Evolutionary conservation across 2,113 vertebrate species (phyloP).

Genomic region (Chaenogobius annularis): DNA sequence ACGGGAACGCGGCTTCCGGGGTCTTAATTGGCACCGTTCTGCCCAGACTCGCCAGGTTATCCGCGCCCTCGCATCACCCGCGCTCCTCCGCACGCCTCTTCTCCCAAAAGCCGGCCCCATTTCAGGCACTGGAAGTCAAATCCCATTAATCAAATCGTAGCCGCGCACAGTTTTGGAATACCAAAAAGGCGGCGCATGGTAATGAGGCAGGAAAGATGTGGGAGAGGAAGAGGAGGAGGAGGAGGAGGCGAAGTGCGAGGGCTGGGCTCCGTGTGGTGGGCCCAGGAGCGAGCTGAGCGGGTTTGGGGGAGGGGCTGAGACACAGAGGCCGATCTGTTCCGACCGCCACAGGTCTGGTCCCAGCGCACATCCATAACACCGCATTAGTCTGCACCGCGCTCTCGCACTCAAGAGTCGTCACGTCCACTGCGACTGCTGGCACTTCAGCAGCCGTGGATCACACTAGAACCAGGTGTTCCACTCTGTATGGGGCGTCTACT

Average conservation of each 20-base stretch:
- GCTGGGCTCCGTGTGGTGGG: conserved; percentile 15
- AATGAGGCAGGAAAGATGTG: conserved; percentile 62
- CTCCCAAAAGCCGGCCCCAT: conserved; percentile 33
- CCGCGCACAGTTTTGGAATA: conserved; percentile 45
- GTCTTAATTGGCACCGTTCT: conserved; percentile 38
- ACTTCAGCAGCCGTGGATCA: background rate
- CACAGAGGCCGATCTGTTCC: conserved; percentile 45
- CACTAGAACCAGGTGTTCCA: conserved; percentile 14
- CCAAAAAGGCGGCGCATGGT: conserved; percentile 51
- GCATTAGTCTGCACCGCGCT: background rate
- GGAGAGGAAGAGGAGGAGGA: conserved; percentile 4
- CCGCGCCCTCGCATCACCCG: conserved; percentile 17
- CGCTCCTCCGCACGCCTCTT: conserved; percentile 6
- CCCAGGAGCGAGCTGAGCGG: conserved; percentile 32
- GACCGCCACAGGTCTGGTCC: conserved; percentile 32
- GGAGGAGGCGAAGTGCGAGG: conserved; percentile 16
- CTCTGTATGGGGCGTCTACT: background rate
- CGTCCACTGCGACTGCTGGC: conserved; percentile 10
- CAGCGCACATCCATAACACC: conserved; percentile 14
- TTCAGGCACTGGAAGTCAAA: conserved; percentile 58
- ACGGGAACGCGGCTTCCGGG: conserved; percentile 21
- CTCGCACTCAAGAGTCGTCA: background rate
- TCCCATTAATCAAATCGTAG: conserved; percentile 69
- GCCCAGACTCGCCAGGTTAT: conserved; percentile 29
- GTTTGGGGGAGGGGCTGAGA: conserved; percentile 23